Evolutionary conservation across 2,113 vertebrate species (phyloP).

Genomic region (Sylvia atricapilla): DNA sequence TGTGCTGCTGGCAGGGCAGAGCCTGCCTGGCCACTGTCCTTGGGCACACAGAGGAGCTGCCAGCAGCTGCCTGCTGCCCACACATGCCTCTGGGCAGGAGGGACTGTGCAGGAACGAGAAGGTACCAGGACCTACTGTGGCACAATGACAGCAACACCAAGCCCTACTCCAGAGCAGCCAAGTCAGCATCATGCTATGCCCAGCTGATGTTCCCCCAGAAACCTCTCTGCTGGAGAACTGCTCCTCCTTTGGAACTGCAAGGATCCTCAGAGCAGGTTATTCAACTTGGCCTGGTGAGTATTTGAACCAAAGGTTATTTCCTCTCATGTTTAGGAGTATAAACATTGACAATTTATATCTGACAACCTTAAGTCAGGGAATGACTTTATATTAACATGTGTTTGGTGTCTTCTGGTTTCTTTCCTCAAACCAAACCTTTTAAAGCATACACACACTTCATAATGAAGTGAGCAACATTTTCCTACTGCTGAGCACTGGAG

Average conservation of each 20-base stretch:
- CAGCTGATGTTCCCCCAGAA: neutral
- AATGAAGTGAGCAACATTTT: slow-evolving; percentile 11
- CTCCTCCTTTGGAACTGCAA: neutral
- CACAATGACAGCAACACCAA: rapidly evolving
- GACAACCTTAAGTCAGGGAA: neutral
- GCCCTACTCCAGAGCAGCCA: neutral
- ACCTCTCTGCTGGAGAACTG: neutral
- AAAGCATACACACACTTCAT: neutral
- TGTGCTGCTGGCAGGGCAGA: neutral
- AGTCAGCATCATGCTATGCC: rapidly evolving
- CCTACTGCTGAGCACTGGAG: neutral
- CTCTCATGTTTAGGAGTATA: neutral
- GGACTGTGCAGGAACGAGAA: neutral
- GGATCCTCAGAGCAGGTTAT: neutral
- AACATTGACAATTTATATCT: neutral
- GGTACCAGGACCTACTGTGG: neutral
- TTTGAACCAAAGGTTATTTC: neutral
- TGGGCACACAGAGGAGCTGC: neutral
- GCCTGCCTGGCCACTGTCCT: neutral
- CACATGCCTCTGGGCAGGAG: neutral
- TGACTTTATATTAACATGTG: neutral
- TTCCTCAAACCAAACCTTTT: slow-evolving; percentile 14
- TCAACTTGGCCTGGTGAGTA: neutral
- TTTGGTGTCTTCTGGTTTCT: slow-evolving; percentile 25
- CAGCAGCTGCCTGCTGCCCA: neutral